A percentile compares a stretch with the other conserved stretches of the same genome.
Evolutionary conservation across 1,140 invertebrate genomes (phyloP).

Genomic region (Drosophila yakuba): DNA sequence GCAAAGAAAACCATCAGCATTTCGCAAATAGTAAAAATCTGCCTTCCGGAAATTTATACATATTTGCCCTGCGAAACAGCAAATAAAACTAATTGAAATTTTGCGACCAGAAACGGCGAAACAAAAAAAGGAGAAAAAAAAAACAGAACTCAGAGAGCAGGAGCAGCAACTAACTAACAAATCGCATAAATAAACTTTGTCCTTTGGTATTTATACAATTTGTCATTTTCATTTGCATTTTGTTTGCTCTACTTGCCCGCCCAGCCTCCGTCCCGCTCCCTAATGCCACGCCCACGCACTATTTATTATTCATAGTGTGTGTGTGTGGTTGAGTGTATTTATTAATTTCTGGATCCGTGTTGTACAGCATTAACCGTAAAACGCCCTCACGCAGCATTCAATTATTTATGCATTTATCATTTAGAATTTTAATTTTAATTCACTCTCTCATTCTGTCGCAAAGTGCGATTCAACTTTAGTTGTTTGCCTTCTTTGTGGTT

Average conservation of each 20-base stretch:
- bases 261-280: not conserved
- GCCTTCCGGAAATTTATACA: not conserved
- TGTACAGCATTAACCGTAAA: constrained; percentile 44
- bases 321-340: constrained; percentile 49
- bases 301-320: constrained; percentile 72
- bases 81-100: constrained; percentile 16
- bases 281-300: constrained; percentile 16
- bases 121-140: not conserved
- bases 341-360: constrained; percentile 64
- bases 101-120: not conserved
- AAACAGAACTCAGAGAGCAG: not conserved
- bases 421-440: constrained; percentile 53
- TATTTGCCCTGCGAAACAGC: not conserved
- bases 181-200: constrained; percentile 81
- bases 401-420: constrained; percentile 73
- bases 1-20: not conserved
- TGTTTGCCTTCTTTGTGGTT: constrained; percentile 19
- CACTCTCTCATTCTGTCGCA: constrained; percentile 8
- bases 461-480: not conserved
- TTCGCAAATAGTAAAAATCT: not conserved
- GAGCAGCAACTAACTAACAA: constrained; percentile 58
- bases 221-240: constrained; percentile 72
- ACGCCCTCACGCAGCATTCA: constrained; percentile 37
- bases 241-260: constrained; percentile 43
- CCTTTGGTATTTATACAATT: constrained; percentile 65